A percentile compares a stretch with the other conserved stretches of the same genome.
Evolutionary conservation across 2,797 vertebrate species (phyloP).

Genomic region (Chaetodon trifasciatus): DNA sequence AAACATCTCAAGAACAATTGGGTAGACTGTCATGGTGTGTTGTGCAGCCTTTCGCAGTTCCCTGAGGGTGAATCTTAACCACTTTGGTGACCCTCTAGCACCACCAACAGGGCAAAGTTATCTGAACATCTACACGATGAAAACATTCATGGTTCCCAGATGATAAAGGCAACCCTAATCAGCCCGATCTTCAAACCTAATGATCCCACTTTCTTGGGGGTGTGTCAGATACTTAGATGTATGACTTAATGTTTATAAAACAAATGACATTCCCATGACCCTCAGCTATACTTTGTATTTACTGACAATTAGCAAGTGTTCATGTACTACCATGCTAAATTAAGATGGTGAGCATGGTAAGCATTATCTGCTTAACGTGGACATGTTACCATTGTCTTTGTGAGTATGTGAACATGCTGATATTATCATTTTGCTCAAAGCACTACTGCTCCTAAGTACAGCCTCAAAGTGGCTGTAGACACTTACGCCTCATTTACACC

Average conservation of each 20-base stretch:
- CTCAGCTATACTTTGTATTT: background rate
- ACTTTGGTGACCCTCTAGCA: background rate
- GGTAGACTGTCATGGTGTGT: slow-evolving; percentile 3
- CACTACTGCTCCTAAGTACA: background rate
- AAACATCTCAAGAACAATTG: background rate
- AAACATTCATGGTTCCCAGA: too few relatives aligned
- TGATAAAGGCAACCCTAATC: too few relatives aligned
- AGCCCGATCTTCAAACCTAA: too few relatives aligned
- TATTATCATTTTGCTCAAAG: background rate
- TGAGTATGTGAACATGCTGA: background rate
- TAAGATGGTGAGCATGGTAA: background rate
- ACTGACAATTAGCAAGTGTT: background rate
- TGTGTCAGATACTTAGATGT: background rate
- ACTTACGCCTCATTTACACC: background rate
- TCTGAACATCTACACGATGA: too few relatives aligned
- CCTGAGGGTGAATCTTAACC: background rate
- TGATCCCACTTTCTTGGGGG: too few relatives aligned
- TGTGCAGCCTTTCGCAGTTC: background rate
- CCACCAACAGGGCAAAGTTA: background rate
- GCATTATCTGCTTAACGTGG: background rate
- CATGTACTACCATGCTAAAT: background rate
- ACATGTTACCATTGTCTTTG: background rate
- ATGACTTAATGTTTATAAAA: background rate
- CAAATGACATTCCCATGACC: background rate
- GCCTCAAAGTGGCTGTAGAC: background rate